Evolutionary conservation across 1,140 invertebrate species (phyloP).

Genomic region (Trypoxylus dichotomus): DNA sequence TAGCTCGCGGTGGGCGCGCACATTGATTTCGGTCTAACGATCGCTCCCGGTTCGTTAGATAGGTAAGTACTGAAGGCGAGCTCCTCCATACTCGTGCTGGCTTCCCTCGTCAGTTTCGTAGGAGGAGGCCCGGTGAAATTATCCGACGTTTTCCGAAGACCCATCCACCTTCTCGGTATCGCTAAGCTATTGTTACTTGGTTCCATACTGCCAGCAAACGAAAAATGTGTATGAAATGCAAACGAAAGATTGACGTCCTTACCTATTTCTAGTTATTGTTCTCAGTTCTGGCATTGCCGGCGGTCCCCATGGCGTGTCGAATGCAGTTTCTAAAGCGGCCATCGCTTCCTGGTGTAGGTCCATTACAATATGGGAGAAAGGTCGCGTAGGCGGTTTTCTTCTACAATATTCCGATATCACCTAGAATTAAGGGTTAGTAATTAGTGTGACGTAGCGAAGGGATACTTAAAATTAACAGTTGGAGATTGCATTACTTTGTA

Average conservation of each 20-base stretch:
- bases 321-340: conserved; percentile 43
- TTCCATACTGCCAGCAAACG: conserved; percentile 2
- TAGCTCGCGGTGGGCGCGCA: conserved; percentile 43
- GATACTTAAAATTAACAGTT: too few species aligned
- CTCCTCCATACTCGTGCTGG: conserved; percentile 55
- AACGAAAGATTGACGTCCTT: neutral
- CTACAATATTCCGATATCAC: conserved; percentile 64
- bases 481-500: too few species aligned
- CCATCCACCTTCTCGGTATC: conserved; percentile 45
- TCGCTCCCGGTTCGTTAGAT: conserved; percentile 50
- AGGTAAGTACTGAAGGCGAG: conserved; percentile 54
- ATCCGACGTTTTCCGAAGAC: conserved; percentile 31
- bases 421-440: conserved; percentile 51
- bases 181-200: neutral
- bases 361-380: conserved; percentile 65
- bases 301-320: conserved; percentile 49
- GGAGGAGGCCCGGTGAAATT: conserved; percentile 3
- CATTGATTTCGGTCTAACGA: conserved; percentile 54
- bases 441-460: too few species aligned
- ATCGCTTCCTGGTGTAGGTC: conserved; percentile 62
- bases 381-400: conserved; percentile 57
- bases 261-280: conserved; percentile 47
- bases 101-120: conserved; percentile 50
- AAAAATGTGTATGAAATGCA: neutral
- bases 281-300: conserved; percentile 51